Base-by-base conservation (phyloP, 2,797 vertebrate genomes). In the Typhlichthys subterraneus region DNA sequence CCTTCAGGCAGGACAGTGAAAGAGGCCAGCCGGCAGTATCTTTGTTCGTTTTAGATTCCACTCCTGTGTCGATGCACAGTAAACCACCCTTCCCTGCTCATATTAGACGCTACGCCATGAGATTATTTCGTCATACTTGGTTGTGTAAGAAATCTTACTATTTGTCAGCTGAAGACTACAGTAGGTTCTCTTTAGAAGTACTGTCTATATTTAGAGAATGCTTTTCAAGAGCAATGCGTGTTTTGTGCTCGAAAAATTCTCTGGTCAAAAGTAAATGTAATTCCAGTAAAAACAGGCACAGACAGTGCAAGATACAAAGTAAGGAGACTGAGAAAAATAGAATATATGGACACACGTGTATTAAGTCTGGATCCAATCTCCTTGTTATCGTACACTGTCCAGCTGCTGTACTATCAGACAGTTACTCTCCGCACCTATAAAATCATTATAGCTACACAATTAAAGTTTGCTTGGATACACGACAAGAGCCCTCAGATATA, bases 31-130 rank as follows among this genome's bases (percentile, higher is more conserved):
- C 88, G 85, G 82, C 89, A 72, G 65, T 49, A 15, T 59, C 74
- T 82, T 71, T 29, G 63, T 79, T 80, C 84, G 73, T 86, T 87
- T 85, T 85, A 76, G 75, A 79, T 81, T 85, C 81, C 79, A 55
- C 67, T 72, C 66, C 67, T 64, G 69, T 63, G 77, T 59, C 78
- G 69, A 66, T 73, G 57, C 63, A 71, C 75, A 62, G 73, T 61
- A 77, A 80, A 78, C 69, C 66, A 58, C 60, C 61, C 67, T 72
- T 73, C 9, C 8, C 29, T 42, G 15, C 59, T 53, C 14, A 61
- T 61, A 72, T 67, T 63, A 80, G 52, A 73, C 60, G 49, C 47
- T 59, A 48, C 59, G 77, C 79, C 76, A 82, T 64, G 63, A 74
- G 80, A 61, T 70, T 59, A 63, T 69, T 81, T 81, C 81, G 63